Conservation (phyloP, 2,797 vertebrate species). For the Menidia menidia region DNA sequence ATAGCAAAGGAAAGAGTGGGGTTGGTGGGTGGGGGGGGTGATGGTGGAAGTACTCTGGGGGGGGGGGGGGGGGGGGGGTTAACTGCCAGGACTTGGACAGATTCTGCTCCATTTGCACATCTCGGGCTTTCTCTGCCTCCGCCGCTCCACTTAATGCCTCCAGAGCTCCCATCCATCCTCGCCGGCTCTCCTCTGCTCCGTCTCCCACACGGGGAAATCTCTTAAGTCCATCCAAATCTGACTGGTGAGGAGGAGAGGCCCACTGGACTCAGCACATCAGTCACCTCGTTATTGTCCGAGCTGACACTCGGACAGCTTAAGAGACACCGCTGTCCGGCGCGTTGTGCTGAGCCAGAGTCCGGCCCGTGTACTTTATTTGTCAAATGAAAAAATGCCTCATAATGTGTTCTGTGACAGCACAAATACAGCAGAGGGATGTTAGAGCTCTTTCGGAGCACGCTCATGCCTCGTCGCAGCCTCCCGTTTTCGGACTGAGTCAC, state of each 20-base stretch:
- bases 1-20: constrained; percentile 11
- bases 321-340: constrained; percentile 31
- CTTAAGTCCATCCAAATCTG: constrained; percentile 56
- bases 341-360: constrained; percentile 45
- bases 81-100: constrained; percentile 56
- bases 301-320: constrained; percentile 61
- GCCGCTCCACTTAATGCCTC: constrained; percentile 62
- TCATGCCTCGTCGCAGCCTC: constrained; percentile 12
- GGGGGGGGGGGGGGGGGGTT: constrained; percentile 27
- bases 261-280: constrained; percentile 68
- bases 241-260: constrained; percentile 46
- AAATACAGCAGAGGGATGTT: constrained; percentile 9
- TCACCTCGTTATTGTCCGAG: constrained; percentile 61
- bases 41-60: constrained; percentile 24
- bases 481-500: constrained; percentile 3
- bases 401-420: constrained; percentile 10
- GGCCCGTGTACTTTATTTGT: constrained; percentile 33
- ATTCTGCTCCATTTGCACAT: constrained; percentile 68
- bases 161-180: constrained; percentile 47
- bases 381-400: constrained; percentile 40
- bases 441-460: constrained; percentile 1
- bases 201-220: constrained; percentile 45
- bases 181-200: constrained; percentile 23
- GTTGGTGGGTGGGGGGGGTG: neutral
- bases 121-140: constrained; percentile 53